phyloP scores from a whole-genome alignment of 1,140 invertebrate genomes.

The Drosophila pseudoobscura region DNA sequence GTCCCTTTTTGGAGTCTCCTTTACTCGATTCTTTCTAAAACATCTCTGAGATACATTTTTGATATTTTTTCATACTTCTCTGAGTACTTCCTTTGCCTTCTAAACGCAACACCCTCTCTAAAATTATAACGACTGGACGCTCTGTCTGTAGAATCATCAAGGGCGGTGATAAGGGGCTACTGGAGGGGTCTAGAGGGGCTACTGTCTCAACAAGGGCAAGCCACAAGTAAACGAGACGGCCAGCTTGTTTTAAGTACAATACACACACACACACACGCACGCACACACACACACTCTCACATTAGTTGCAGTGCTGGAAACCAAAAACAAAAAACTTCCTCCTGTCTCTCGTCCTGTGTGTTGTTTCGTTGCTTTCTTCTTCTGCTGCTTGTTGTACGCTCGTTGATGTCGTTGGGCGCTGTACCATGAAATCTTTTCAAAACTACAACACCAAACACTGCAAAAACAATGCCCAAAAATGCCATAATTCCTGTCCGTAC shows the following conservation, averaged over 20 bases:
- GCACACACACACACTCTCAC: constrained; percentile 9
- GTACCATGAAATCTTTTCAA: constrained; percentile 77
- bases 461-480: constrained; percentile 61
- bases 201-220: constrained; percentile 57
- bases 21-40: too few species aligned
- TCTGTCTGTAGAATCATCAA: background rate
- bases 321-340: constrained; percentile 30
- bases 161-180: background rate
- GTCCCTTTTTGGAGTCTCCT: too few species aligned
- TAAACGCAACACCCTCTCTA: too few species aligned
- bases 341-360: constrained; percentile 34
- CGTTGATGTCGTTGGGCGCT: constrained; percentile 44
- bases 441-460: constrained; percentile 40
- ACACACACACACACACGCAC: constrained; percentile 6
- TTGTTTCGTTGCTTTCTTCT: constrained; percentile 51
- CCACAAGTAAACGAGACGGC: constrained; percentile 76
- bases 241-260: constrained; percentile 74
- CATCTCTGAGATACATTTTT: too few species aligned
- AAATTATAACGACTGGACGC: too few species aligned
- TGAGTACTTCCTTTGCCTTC: too few species aligned
- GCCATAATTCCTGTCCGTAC: constrained; percentile 75
- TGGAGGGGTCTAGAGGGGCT: too few species aligned
- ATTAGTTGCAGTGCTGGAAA: constrained; percentile 40
- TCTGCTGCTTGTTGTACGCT: constrained; percentile 44
- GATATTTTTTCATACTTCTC: too few species aligned